phyloP scores from a whole-genome alignment of 2,113 vertebrate species.

The Tringa solitaria region DNA sequence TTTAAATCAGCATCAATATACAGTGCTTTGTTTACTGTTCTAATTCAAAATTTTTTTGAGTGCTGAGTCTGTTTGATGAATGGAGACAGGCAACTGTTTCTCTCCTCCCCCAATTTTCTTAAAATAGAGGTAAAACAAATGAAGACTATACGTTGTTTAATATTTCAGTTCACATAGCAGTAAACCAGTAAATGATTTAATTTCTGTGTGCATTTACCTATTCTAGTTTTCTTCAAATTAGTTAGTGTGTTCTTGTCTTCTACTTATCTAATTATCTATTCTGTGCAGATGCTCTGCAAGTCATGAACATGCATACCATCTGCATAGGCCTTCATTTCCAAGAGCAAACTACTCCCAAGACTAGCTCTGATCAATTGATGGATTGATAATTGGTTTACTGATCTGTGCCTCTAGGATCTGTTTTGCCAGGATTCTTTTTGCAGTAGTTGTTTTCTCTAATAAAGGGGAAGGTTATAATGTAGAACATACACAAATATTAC shows the following conservation, averaged over 20 bases:
- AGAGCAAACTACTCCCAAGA: slow-evolving; percentile 57
- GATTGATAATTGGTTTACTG: slow-evolving; percentile 39
- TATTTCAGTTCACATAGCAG: background rate
- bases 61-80: background rate
- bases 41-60: background rate
- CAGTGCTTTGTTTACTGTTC: background rate
- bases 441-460: background rate
- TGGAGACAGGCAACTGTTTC: background rate
- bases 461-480: background rate
- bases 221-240: background rate
- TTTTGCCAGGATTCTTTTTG: background rate
- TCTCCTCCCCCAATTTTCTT: background rate
- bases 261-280: slow-evolving; percentile 55
- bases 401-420: background rate
- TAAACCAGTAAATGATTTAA: background rate
- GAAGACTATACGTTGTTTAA: background rate
- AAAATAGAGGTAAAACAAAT: background rate
- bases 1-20: background rate
- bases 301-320: slow-evolving; percentile 23
- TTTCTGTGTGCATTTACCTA: background rate
- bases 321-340: slow-evolving; percentile 34
- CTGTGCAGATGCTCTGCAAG: slow-evolving; percentile 54
- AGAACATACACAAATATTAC: background rate
- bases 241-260: background rate
- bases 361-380: slow-evolving; percentile 54